Evolutionary conservation across 2,888 invertebrate species (phyloP).

Genomic region (Pecten maximus): DNA sequence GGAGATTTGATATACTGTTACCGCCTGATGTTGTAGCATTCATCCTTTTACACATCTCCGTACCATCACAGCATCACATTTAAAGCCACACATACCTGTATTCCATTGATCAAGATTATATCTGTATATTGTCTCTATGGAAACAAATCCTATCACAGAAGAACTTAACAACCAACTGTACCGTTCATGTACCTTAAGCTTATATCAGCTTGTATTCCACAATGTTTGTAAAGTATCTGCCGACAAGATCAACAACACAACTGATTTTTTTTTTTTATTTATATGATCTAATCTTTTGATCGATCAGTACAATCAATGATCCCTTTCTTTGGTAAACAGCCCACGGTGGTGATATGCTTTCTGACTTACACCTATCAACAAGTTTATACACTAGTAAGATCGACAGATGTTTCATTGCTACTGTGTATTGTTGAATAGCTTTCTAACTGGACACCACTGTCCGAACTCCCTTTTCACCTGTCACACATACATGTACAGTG

Average conservation of each 20-base stretch:
- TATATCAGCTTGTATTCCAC: neutral
- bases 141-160: neutral
- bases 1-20: neutral
- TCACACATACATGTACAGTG: neutral
- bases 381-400: neutral
- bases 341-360: neutral
- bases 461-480: neutral
- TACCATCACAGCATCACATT: neutral
- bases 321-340: neutral
- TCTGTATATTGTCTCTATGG: neutral
- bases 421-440: neutral
- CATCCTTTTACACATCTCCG: neutral
- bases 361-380: neutral
- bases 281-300: neutral
- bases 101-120: neutral
- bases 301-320: neutral
- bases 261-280: neutral
- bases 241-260: neutral
- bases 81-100: neutral
- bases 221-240: neutral
- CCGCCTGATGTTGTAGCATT: neutral
- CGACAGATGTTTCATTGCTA: neutral
- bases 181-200: neutral
- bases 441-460: neutral
- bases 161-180: neutral